A percentile compares a stretch with the other conserved stretches of the same genome.
phyloP scores from a whole-genome alignment of 2,888 invertebrate species.

The Parochlus steinenii region DNA sequence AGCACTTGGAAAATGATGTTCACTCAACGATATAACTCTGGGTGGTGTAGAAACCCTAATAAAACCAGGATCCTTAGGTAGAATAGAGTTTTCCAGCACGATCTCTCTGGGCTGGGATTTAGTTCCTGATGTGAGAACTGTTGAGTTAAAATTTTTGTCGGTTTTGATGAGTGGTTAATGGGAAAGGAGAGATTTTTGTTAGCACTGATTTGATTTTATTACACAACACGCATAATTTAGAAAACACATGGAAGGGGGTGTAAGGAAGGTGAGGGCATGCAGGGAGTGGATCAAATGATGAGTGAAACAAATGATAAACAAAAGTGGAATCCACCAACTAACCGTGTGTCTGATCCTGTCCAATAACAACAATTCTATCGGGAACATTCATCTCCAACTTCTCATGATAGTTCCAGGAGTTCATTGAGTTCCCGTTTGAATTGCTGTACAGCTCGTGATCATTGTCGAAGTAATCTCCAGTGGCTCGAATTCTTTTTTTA shows the following conservation, averaged over 20 bases:
- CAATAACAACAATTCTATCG: slow-evolving; percentile 78
- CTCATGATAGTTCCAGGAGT: slow-evolving; percentile 49
- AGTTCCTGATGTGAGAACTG: slow-evolving; percentile 50
- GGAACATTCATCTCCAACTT: slow-evolving; percentile 87
- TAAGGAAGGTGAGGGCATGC: background rate
- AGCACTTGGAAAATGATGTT: slow-evolving; percentile 63
- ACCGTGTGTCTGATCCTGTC: slow-evolving; percentile 48
- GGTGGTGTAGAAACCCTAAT: slow-evolving; percentile 81
- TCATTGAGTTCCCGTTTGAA: slow-evolving; percentile 41
- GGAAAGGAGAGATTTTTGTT: background rate
- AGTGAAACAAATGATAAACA: background rate
- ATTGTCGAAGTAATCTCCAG: slow-evolving; percentile 48
- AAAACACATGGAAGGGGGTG: background rate
- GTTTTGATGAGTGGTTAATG: background rate
- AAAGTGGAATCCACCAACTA: slow-evolving; percentile 19
- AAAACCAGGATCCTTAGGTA: slow-evolving; percentile 52
- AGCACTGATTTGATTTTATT: background rate
- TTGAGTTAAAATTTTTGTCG: background rate
- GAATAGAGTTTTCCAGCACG: slow-evolving; percentile 63
- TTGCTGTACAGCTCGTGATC: slow-evolving; percentile 43
- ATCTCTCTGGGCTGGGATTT: slow-evolving; percentile 79
- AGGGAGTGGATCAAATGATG: background rate
- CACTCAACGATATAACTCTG: slow-evolving; percentile 68
- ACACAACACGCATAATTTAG: background rate
- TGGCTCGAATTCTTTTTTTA: slow-evolving; percentile 61